These are phyloP conservation scores for Lerista edwardsae DNA, from an alignment of 2,797 vertebrate genomes.

Conservation along the genomic window DNA sequence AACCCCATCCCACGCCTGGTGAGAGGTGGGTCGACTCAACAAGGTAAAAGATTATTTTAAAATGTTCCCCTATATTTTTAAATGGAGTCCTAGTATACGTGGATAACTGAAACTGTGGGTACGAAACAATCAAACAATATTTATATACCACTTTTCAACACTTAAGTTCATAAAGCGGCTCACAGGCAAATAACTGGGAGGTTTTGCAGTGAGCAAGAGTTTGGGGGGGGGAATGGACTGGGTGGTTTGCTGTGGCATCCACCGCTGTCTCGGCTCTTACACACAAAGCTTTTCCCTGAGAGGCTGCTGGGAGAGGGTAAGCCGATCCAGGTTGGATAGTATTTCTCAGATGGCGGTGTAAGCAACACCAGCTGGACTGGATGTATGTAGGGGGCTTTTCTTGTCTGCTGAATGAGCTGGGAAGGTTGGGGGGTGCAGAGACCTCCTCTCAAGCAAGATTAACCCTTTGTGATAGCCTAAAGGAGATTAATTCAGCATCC, in stretches of 20 bases:
- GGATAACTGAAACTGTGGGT: too few species aligned
- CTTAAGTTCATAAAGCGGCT: too few species aligned
- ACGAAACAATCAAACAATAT: too few species aligned
- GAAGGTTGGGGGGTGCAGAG: background rate
- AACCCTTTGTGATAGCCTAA: slow-evolving; percentile 13
- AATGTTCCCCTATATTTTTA: too few species aligned
- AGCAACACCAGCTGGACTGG: slow-evolving; percentile 7
- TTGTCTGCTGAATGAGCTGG: background rate
- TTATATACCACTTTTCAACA: too few species aligned
- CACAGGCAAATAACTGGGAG: too few species aligned
- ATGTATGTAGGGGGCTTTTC: background rate
- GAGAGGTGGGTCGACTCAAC: too few species aligned
- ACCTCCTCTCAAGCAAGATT: background rate
- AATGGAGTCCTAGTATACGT: too few species aligned
- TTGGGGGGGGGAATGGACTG: background rate
- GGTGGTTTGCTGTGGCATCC: background rate
- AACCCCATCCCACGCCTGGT: too few species aligned
- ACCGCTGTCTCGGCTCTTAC: background rate
- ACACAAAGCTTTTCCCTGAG: background rate
- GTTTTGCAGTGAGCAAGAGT: background rate
- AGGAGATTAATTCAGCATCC: background rate
- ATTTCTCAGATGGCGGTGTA: slow-evolving; percentile 13
- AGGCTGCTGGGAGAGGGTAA: slow-evolving; percentile 18
- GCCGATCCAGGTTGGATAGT: slow-evolving; percentile 24
- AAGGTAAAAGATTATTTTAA: too few species aligned